A percentile compares a stretch with the other conserved stretches of the same genome.
Evolutionary conservation across 2,113 vertebrate species (phyloP).

Genomic region (Plotosus lineatus): DNA sequence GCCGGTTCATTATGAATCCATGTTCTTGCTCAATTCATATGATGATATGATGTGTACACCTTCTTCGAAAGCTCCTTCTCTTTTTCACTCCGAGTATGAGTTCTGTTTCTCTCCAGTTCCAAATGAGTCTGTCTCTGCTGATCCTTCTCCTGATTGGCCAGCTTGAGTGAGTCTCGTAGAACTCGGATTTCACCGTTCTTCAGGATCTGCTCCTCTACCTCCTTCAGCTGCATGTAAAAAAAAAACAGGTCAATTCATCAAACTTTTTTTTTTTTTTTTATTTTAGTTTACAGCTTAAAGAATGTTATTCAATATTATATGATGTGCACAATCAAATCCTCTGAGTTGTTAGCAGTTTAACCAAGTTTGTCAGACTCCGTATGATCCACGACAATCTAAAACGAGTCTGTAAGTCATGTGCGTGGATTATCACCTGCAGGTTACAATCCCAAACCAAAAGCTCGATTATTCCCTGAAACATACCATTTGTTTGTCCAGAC

Average conservation of each 20-base stretch:
- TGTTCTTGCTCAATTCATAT: neutral
- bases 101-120: slow-evolving; percentile 76
- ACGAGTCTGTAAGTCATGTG: neutral
- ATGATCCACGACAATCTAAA: neutral
- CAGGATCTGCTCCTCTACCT: slow-evolving; percentile 84
- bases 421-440: neutral
- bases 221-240: slow-evolving; percentile 78
- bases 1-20: neutral
- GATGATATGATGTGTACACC: slow-evolving; percentile 64
- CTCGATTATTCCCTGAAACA: neutral
- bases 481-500: neutral
- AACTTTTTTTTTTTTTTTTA: neutral
- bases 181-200: slow-evolving; percentile 94
- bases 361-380: neutral
- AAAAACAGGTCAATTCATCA: neutral
- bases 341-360: neutral
- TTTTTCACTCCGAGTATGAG: slow-evolving; percentile 75
- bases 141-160: slow-evolving; percentile 79
- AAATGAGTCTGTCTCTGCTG: slow-evolving; percentile 78
- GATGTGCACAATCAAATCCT: neutral
- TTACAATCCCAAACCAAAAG: neutral
- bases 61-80: slow-evolving; percentile 90
- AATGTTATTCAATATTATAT: neutral
- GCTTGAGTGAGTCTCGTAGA: slow-evolving; percentile 85
- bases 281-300: neutral